Evolutionary conservation across 2,113 vertebrate genomes (phyloP).

Genomic region (Stomatorhinus ivindoensis): DNA sequence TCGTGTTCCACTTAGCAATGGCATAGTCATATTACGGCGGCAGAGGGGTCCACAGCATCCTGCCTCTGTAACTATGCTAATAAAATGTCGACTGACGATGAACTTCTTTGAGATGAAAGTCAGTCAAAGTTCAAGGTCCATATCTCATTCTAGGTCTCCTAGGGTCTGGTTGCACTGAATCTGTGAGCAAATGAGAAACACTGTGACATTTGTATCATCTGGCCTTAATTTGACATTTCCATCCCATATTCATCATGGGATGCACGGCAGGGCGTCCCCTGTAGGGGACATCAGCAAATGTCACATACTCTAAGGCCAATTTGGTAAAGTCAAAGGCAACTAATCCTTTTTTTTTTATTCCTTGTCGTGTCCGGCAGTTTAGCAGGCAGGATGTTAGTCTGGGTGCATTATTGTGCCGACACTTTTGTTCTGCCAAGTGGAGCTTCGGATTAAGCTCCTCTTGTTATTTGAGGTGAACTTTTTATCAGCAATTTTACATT

Average conservation of each 20-base stretch:
- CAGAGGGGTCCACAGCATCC: not conserved
- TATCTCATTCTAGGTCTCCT: not conserved
- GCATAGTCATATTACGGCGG: not conserved
- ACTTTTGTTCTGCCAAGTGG: too few relatives aligned
- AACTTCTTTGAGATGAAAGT: not conserved
- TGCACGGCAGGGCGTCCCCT: not conserved
- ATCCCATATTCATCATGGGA: not conserved
- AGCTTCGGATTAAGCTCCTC: too few relatives aligned
- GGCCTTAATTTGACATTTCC: not conserved
- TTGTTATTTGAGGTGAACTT: too few relatives aligned
- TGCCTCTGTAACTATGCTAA: not conserved
- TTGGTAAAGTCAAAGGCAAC: too few relatives aligned
- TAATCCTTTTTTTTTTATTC: too few relatives aligned
- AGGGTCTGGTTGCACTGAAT: not conserved
- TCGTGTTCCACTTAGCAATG: not conserved
- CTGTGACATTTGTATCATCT: not conserved
- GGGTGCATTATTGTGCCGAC: too few relatives aligned
- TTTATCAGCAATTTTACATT: too few relatives aligned
- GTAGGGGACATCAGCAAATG: not conserved
- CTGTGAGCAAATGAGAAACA: not conserved
- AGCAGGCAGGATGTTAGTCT: too few relatives aligned
- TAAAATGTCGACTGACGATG: not conserved
- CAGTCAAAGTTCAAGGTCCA: not conserved
- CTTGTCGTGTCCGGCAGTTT: too few relatives aligned
- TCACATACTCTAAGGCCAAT: not conserved